These are phyloP conservation scores for Elgaria multicarinata DNA, from an alignment of 2,113 vertebrate genomes.

Conservation along the genomic window DNA sequence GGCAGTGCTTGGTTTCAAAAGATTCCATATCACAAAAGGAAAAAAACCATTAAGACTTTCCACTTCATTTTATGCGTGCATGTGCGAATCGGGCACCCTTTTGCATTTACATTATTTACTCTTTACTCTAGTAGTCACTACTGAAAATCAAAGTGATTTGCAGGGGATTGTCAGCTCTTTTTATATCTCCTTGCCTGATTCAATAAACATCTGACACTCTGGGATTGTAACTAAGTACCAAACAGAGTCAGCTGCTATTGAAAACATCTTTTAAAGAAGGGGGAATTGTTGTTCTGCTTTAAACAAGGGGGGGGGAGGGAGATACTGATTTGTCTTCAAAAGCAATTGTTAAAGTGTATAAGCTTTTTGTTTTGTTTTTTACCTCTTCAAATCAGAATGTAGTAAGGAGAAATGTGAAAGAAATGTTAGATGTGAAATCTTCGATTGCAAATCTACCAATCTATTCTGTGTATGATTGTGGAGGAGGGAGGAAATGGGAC, in stretches of 20 bases:
- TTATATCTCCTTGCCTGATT: slow-evolving; percentile 63
- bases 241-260: slow-evolving; percentile 57
- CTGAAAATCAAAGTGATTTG: slow-evolving; percentile 75
- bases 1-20: slow-evolving; percentile 67
- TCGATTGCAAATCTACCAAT: slow-evolving; percentile 61
- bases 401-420: slow-evolving; percentile 50
- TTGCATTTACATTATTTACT: slow-evolving; percentile 73
- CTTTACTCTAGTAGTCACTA: slow-evolving; percentile 66
- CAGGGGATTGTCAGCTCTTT: slow-evolving; percentile 67
- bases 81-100: slow-evolving; percentile 60
- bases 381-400: neutral
- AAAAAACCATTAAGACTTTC: slow-evolving; percentile 66
- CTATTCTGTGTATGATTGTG: neutral
- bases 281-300: slow-evolving; percentile 53
- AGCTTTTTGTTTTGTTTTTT: neutral
- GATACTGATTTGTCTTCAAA: slow-evolving; percentile 47
- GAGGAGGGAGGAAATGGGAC: neutral
- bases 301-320: neutral
- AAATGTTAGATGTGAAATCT: slow-evolving; percentile 60
- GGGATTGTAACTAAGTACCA: slow-evolving; percentile 61
- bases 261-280: slow-evolving; percentile 62
- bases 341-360: slow-evolving; percentile 53
- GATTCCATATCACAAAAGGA: slow-evolving; percentile 55
- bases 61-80: slow-evolving; percentile 54
- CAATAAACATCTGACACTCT: slow-evolving; percentile 66